phyloP scores from a whole-genome alignment of 2,888 invertebrate genomes.

The Dryococelus australis region DNA sequence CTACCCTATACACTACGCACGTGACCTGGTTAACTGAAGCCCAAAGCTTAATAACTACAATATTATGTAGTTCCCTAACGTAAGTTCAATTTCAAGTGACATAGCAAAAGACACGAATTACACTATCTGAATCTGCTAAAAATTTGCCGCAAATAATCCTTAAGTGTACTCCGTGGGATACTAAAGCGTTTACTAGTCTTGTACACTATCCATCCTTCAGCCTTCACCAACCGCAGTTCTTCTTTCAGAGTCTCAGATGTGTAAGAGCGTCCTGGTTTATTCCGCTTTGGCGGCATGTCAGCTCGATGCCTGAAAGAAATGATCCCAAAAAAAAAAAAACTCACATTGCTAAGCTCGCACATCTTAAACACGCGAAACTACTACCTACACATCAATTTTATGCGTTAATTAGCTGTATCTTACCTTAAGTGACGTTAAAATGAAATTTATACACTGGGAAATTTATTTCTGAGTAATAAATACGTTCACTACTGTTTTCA shows the following conservation, averaged over 20 bases:
- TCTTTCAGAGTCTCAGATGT: no score
- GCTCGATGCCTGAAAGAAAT: not conserved
- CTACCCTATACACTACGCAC: not conserved
- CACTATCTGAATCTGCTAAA: no score
- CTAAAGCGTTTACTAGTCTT: no score
- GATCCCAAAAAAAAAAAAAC: not conserved
- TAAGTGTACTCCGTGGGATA: no score
- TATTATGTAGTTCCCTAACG: no score
- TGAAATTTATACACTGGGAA: not conserved
- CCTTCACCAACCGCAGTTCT: no score
- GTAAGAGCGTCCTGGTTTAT: not conserved
- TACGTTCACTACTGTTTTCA: not conserved
- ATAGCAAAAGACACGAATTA: no score
- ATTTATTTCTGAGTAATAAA: not conserved
- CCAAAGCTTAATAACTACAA: not conserved
- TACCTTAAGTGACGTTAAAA: not conserved
- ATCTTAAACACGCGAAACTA: not conserved
- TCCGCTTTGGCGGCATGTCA: not conserved
- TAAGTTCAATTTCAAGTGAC: no score
- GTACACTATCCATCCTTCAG: no score
- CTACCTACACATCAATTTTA: not conserved
- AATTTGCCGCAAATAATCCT: no score
- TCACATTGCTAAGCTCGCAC: not conserved
- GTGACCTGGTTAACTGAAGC: conserved; percentile 18
- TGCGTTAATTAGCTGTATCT: not conserved